Base-by-base conservation (phyloP, 1,140 invertebrate species). In the Atta texana region DNA sequence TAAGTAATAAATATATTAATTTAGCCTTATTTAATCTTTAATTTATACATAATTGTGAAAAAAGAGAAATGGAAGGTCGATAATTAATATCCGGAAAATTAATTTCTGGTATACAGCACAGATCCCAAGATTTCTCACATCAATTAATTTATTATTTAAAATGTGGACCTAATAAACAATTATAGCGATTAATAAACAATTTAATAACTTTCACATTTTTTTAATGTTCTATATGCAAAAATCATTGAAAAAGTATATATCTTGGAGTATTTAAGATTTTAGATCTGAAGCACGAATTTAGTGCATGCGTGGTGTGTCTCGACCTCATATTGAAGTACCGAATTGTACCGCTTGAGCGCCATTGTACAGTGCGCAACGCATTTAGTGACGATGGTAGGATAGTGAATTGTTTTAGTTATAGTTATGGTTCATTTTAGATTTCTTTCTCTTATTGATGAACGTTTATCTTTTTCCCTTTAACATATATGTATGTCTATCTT, bases 101-200 rank as follows among this genome's bases (percentile, higher is more conserved):
- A 44, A 44, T 93, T 24, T 14, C 57, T 85, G 4, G 51, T 92
- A 18, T 90, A 76, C 0, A 89, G 90, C 18, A 87, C 66, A 2
- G 87, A 92, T 63, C 81, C 68, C 2, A 28, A 31, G 44, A 49
- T 90, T 8, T 88, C 88, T 34, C 8, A 87, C 6, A 51, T 93
- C 14, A 88, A 88, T 16, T 93, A 92, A 85, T 89, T 21, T 92
- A 93, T 75, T 93, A 93, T 74, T 82, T 93, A 16, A 92, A 74
- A 90, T 87, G 87, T n/a, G 51, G 66, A 55, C 10, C 1, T 44
- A 24, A 24, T 24, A 24, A 24, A 10, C 55, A 24, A 24, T 24
- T 24, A 24, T 24, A 24, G 69, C 55, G 69, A 75, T 6, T 53
- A 34, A 87, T 8, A 21, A 75, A 44, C 21, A 7, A 76, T 2